Evolutionary conservation across 2,888 invertebrate species (phyloP).

Genomic region (Branchipolynoe longqiensis): DNA sequence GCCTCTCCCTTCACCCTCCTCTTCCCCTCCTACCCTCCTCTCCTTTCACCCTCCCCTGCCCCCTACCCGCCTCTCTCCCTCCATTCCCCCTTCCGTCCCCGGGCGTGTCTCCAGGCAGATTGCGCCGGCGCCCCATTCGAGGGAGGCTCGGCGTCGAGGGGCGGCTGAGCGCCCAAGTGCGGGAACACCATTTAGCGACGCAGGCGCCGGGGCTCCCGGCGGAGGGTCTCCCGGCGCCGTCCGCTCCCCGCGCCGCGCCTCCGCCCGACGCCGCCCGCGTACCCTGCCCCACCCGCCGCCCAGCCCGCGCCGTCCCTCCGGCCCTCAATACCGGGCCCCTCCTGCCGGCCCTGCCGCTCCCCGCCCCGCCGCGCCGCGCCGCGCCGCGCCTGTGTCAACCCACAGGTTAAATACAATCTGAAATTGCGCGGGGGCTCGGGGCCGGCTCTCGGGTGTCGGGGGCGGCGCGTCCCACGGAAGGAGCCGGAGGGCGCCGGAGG

Average conservation of each 20-base stretch:
- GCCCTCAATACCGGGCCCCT: not conserved
- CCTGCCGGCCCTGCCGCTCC: not conserved
- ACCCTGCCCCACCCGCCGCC: not conserved
- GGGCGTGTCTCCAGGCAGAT: too few species aligned
- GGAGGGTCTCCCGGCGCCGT: not conserved
- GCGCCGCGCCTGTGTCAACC: not conserved
- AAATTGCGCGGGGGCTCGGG: constrained; percentile 11
- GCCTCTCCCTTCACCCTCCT: not conserved
- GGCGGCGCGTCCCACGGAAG: not conserved
- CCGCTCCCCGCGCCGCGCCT: not conserved
- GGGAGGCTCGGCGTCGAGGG: too few species aligned
- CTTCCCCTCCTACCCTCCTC: not conserved
- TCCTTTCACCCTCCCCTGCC: not conserved
- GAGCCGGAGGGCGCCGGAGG: not conserved
- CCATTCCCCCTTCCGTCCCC: too few species aligned
- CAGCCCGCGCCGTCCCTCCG: not conserved
- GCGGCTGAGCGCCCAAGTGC: not conserved
- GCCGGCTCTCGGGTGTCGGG: too few species aligned
- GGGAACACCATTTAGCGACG: not conserved
- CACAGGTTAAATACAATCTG: constrained; percentile 47
- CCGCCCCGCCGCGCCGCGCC: not conserved
- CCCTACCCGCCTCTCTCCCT: not conserved
- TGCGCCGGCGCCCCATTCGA: too few species aligned
- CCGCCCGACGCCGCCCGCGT: not conserved
- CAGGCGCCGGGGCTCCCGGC: not conserved